These are phyloP conservation scores for Peromyscus polionotus DNA, from an alignment of 2,113 vertebrate species.

Conservation along the genomic window DNA sequence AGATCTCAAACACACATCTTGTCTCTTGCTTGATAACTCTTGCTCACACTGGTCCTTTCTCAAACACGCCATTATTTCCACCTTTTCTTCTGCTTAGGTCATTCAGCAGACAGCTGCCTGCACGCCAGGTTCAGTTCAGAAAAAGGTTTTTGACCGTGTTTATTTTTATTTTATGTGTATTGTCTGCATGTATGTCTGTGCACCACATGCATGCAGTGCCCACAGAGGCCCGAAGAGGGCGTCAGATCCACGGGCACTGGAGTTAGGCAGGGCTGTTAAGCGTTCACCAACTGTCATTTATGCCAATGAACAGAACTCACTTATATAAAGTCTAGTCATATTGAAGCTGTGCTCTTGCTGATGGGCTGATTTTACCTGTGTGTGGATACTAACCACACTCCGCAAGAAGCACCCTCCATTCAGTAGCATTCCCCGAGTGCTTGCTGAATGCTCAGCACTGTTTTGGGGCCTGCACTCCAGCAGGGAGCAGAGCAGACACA, in stretches of 20 bases:
- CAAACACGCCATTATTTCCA: too few relatives aligned
- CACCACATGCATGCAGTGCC: neutral
- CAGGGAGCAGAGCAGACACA: neutral
- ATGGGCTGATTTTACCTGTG: neutral
- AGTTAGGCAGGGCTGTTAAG: neutral
- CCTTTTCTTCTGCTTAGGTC: too few relatives aligned
- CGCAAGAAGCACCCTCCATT: neutral
- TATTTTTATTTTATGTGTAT: neutral
- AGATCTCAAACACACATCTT: neutral
- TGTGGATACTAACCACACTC: neutral
- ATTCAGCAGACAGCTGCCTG: neutral
- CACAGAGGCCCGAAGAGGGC: neutral
- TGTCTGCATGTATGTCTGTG: neutral
- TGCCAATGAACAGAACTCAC: neutral
- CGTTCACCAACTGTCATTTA: neutral
- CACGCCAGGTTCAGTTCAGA: neutral
- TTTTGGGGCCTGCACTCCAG: neutral
- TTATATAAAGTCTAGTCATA: neutral
- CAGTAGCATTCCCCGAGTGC: neutral
- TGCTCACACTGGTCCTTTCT: fast-evolving
- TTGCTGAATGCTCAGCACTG: neutral
- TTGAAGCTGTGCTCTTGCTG: neutral
- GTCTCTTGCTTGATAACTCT: neutral
- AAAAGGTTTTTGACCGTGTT: too few relatives aligned
- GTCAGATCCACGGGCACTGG: neutral